Evolutionary conservation across 2,113 vertebrate genomes (phyloP), one percentile per base, ranked within the genome.

Genomic region (Bostrychus sinensis): DNA sequence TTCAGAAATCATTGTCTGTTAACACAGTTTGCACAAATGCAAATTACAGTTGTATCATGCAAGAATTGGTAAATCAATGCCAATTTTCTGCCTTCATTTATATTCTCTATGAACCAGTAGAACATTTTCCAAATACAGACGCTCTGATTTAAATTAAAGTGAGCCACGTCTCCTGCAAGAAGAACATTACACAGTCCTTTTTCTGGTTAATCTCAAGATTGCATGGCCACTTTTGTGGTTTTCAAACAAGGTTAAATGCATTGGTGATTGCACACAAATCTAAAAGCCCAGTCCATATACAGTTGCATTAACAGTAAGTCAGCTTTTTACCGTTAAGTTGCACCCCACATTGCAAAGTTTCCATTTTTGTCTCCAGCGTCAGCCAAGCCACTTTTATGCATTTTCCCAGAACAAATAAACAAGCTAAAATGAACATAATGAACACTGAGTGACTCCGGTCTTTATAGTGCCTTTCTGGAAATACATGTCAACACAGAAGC

Each of bases 391-490:
- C 56, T 66, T 77, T 62, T 32, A 67, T 36, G 62, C 68, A 58
- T 77, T 70, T 63, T 34, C 48, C 42, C 61, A 48, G 53, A 25
- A 54, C 32, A 79, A 86, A 82, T 62, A 81, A 86, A 83, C 55
- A 64, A 37, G 42, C 56, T 67, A 38, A 65, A 80, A 56, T 53
- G 45, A 80, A 55, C 63, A 51, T 62, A 76, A 76, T 61, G 54
- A 84, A 62, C 20, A 75, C 0, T 13, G 23, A 76, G 36, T 39
- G 53, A 70, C 30, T 66, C 58, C 37, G 26, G 32, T 7, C 19
- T 55, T 51, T 32, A 41, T 43, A 59, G 36, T 25, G 55, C 46
- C 30, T 67, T 74, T 74, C 37, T 48, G 10, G 1, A 66, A 38
- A 70, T 53, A 26, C 20, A 67, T 59, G 36, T 54, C 7, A 7